phyloP scores from a whole-genome alignment of 2,888 invertebrate genomes.

The Micropterix aruncella region DNA sequence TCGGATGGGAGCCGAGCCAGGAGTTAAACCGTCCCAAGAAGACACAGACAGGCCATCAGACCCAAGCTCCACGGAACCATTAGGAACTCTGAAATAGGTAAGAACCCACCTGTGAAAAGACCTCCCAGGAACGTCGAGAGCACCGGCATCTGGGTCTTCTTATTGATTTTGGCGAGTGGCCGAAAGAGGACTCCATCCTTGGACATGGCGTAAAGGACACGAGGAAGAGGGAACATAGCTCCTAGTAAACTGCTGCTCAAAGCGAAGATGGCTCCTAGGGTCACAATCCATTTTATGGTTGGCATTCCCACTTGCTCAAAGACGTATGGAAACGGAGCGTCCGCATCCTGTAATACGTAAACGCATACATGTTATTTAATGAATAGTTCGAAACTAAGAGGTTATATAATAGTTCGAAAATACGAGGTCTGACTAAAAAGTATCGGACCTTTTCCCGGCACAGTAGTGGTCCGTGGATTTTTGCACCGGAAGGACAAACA shows the following conservation, averaged over 20 bases:
- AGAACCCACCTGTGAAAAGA: conserved; percentile 47
- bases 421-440: no score
- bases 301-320: conserved; percentile 66
- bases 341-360: conserved; percentile 63
- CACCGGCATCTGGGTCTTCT: conserved; percentile 65
- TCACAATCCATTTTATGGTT: conserved; percentile 76
- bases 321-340: conserved; percentile 79
- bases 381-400: no score
- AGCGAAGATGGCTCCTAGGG: conserved; percentile 83
- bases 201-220: conserved; percentile 84
- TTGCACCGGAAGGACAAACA: no score
- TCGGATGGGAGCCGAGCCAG: no score
- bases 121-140: conserved; percentile 66
- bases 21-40: no score
- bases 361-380: no score
- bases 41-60: no score
- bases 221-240: conserved; percentile 77
- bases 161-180: conserved; percentile 51
- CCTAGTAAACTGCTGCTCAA: conserved; percentile 79
- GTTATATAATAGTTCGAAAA: no score
- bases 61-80: no score
- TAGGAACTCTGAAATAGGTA: conserved; percentile 5
- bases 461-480: no score
- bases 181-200: conserved; percentile 76
- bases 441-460: no score